These are phyloP conservation scores for Orchestes rusci DNA, from an alignment of 2,888 invertebrate genomes.

Conservation along the genomic window DNA sequence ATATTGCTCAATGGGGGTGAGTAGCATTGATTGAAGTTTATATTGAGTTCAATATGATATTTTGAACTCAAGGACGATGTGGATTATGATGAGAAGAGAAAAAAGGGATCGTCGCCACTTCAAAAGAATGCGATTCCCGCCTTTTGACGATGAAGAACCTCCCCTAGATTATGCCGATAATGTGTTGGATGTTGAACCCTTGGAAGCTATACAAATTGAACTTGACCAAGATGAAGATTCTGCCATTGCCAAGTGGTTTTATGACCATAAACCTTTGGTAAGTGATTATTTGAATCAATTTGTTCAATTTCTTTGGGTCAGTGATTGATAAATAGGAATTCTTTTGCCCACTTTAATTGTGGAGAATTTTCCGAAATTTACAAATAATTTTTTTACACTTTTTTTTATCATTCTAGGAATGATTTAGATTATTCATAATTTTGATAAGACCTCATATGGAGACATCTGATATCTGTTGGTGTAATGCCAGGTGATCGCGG, in stretches of 20 bases:
- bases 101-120: slow-evolving; percentile 98
- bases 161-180: slow-evolving; percentile 99
- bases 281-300: slow-evolving; percentile 1
- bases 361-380: background rate
- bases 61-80: slow-evolving; percentile 89
- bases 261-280: slow-evolving; percentile 93
- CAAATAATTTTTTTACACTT: background rate
- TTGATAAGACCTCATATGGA: too few species aligned
- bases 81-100: slow-evolving; percentile 99
- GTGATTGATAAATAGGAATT: background rate
- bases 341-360: background rate
- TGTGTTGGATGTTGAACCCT: slow-evolving; percentile 95
- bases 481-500: too few species aligned
- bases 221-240: slow-evolving; percentile 91
- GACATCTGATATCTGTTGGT: too few species aligned
- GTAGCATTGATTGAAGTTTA: slow-evolving; percentile 27
- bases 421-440: too few species aligned
- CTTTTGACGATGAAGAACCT: slow-evolving; percentile 99
- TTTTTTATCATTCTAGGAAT: too few species aligned
- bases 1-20: slow-evolving; percentile 99
- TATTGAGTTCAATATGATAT: slow-evolving; percentile 1
- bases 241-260: slow-evolving; percentile 93
- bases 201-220: slow-evolving; percentile 98
- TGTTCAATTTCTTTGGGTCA: too few species aligned
- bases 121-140: slow-evolving; percentile 98